phyloP scores from a whole-genome alignment of 2,888 invertebrate genomes.

The Cerastis rubricosa region DNA sequence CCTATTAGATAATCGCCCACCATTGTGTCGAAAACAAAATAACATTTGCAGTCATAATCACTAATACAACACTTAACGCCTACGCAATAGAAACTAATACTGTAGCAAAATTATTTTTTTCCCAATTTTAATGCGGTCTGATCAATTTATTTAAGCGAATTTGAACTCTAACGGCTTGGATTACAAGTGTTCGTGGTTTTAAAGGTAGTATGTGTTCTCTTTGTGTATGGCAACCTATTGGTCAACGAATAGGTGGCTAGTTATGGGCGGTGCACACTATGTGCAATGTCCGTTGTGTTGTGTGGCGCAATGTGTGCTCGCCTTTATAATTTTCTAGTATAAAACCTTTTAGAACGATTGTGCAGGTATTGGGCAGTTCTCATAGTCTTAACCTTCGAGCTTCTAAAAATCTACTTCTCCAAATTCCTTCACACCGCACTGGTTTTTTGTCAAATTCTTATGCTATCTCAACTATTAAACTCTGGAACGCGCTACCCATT shows the following conservation, averaged over 20 bases:
- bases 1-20: conserved; percentile 52
- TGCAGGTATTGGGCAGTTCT: no score
- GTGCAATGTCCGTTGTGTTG: conserved; percentile 73
- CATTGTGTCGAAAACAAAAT: conserved; percentile 42
- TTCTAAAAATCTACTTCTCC: no score
- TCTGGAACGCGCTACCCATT: no score
- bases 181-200: conserved; percentile 21
- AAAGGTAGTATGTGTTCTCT: conserved; percentile 9
- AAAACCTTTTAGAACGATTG: conserved; percentile 6
- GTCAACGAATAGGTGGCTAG: conserved; percentile 65
- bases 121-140: not conserved
- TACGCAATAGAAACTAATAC: conserved; percentile 31
- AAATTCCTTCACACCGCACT: no score
- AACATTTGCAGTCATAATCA: conserved; percentile 8
- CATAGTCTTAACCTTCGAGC: no score
- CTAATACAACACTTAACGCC: conserved; percentile 31
- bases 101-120: conserved; percentile 25
- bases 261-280: conserved; percentile 60
- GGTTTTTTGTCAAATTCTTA: no score
- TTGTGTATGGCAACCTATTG: conserved; percentile 65
- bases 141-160: conserved; percentile 4
- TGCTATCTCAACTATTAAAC: no score
- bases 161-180: conserved; percentile 13
- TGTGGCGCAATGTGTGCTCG: conserved; percentile 69
- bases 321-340: conserved; percentile 68